phyloP scores from a whole-genome alignment of 2,797 vertebrate species.

The Hoplostethus atlanticus region DNA sequence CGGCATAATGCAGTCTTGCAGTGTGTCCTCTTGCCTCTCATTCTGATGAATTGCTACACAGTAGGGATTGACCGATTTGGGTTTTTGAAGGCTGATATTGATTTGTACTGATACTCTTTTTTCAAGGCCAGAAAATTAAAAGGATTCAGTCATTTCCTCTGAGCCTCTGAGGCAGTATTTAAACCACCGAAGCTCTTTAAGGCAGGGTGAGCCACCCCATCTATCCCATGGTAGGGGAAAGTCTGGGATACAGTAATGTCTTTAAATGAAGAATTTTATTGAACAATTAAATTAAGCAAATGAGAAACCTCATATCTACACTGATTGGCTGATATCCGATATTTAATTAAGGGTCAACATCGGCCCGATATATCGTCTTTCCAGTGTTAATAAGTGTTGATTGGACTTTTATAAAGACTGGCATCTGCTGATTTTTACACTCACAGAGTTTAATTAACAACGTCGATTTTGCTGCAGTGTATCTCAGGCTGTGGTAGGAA shows the following conservation, averaged over 20 bases:
- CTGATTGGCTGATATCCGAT: too few species aligned
- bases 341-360: too few species aligned
- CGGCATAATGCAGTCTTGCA: constrained; percentile 32
- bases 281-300: not conserved
- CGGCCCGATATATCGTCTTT: not conserved
- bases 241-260: too few species aligned
- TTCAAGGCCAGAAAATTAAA: not conserved
- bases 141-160: too few species aligned
- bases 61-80: not conserved
- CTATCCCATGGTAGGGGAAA: too few species aligned
- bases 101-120: not conserved
- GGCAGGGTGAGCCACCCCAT: not conserved
- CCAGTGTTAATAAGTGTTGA: not conserved
- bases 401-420: not conserved
- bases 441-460: not conserved
- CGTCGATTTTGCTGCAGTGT: constrained; percentile 14
- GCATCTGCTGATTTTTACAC: constrained; percentile 6
- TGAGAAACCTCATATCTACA: too few species aligned
- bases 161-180: too few species aligned
- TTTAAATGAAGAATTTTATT: not conserved
- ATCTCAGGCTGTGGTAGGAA: constrained; percentile 15
- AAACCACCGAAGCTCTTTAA: not conserved
- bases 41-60: constrained; percentile 8
- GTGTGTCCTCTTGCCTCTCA: constrained; percentile 19
- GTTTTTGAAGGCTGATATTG: not conserved